Base-by-base conservation (phyloP, 2,797 vertebrate species). In the Helicolenus hilgendorfi region DNA sequence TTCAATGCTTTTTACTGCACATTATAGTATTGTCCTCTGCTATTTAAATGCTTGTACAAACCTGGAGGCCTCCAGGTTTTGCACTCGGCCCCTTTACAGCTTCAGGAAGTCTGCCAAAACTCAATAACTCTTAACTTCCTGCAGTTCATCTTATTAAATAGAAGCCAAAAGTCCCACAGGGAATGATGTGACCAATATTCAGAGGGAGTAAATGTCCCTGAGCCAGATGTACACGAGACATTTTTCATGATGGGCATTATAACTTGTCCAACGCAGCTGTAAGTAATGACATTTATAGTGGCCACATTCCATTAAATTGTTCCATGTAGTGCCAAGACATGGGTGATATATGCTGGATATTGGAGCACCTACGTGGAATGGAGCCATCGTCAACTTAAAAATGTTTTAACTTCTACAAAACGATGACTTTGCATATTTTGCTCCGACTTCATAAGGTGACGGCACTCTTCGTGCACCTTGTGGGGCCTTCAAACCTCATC, bases 141-240 rank as follows among this genome's bases (percentile, higher is more conserved):
- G 71, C 77, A 77, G 79, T 83, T 89, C 76, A 88, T 90, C 86
- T 87, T 81, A 90, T 91, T 91, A 89, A 89, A 93, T 81, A 90
- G 20, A 83, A 84, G 78, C 71, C 72, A 86, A 77, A 87, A 55
- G 69, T 81, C 77, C 77, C 76, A 49, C 4, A 49, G 89, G 84
- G 81, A 82, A 60, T 49, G 59, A 87, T 64, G 55, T 22, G 60
- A 84, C 76, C 33, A 36, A 62, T 41, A 83, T 85, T 82, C 56
- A 82, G 59, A 45, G 71, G 56, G 59, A 91, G 70, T 62, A 59
- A 84, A 79, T 20, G 84, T 83, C 77, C 58, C 69, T 7, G 45
- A 72, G 70, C 67, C 55, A 76, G 84, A 87, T 80, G 74, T 63
- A 71, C 49, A 49, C 41, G 35, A 75, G 75, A 49, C 41, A 78